These are phyloP conservation scores for Macroglossus sobrinus DNA, from an alignment of 2,113 vertebrate genomes.

Conservation along the genomic window DNA sequence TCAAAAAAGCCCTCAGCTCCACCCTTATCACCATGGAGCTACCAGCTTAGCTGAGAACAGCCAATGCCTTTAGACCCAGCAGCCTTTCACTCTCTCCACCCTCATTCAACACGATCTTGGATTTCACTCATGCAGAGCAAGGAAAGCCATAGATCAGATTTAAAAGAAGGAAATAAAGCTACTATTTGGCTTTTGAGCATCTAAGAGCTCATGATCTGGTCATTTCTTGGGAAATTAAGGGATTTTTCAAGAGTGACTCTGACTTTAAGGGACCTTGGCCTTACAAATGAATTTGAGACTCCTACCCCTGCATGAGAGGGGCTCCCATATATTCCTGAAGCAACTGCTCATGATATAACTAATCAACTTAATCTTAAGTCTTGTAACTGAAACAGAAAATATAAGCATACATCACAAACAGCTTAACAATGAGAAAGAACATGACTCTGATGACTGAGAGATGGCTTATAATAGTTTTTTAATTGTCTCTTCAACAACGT, in stretches of 20 bases:
- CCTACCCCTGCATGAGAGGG: too few relatives aligned
- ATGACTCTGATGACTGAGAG: background rate
- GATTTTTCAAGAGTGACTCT: background rate
- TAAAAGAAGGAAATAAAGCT: background rate
- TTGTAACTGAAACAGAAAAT: background rate
- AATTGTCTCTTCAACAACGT: background rate
- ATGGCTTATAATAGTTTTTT: background rate
- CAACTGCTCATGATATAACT: background rate
- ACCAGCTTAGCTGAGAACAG: background rate
- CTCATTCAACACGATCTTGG: background rate
- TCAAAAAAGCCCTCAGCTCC: background rate
- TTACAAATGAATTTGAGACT: background rate
- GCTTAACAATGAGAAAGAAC: background rate
- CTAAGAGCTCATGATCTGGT: background rate
- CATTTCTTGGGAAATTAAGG: background rate
- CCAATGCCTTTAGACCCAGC: background rate
- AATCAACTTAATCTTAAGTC: background rate
- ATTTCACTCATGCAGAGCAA: background rate
- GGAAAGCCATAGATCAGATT: background rate
- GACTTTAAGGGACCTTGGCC: background rate
- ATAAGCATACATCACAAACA: background rate
- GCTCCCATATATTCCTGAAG: background rate
- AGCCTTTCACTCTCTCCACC: background rate
- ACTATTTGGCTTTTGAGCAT: background rate
- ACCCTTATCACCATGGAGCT: accelerated